A percentile compares a stretch with the other conserved stretches of the same genome.
These are phyloP conservation scores for Drosophila aff. DNA, from an alignment of 1,140 invertebrate genomes.

Conservation along the genomic window DNA sequence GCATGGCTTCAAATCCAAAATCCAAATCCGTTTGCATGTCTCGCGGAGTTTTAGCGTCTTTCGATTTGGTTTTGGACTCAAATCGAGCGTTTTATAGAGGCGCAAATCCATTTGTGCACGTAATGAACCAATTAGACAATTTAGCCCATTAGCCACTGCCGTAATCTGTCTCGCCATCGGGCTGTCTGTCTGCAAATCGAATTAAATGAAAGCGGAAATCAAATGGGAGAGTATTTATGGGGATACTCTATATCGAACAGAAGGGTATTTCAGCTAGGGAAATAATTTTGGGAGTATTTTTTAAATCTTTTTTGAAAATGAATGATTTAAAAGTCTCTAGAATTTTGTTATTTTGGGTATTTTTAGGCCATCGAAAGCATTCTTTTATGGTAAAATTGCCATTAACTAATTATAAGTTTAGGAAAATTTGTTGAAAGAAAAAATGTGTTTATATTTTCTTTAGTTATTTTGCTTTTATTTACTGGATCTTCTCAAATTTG, in stretches of 20 bases:
- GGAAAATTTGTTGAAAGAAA: too few relatives aligned
- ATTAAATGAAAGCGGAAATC: constrained; percentile 39
- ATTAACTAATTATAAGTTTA: too few relatives aligned
- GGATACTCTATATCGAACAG: not conserved
- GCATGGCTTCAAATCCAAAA: constrained; percentile 33
- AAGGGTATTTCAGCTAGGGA: not conserved
- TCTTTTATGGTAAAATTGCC: too few relatives aligned
- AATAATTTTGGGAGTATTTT: not conserved
- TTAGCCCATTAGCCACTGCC: constrained; percentile 51
- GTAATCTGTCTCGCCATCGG: constrained; percentile 28
- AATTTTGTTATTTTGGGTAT: too few relatives aligned
- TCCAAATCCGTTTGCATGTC: constrained; percentile 36
- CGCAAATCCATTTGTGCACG: constrained; percentile 81
- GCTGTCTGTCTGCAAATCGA: constrained; percentile 39
- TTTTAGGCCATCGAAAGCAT: too few relatives aligned
- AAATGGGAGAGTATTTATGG: constrained; percentile 14
- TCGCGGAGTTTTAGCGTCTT: constrained; percentile 14
- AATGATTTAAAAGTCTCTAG: too few relatives aligned
- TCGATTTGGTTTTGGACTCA: constrained; percentile 20
- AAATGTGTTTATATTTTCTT: too few relatives aligned
- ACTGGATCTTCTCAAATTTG: too few relatives aligned
- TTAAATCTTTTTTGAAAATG: too few relatives aligned
- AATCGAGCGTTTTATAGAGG: constrained; percentile 74
- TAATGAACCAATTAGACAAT: constrained; percentile 82
- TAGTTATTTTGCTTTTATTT: too few relatives aligned